Evolutionary conservation across 2,113 vertebrate genomes (phyloP).

Genomic region (Daphoenositta chrysoptera): DNA sequence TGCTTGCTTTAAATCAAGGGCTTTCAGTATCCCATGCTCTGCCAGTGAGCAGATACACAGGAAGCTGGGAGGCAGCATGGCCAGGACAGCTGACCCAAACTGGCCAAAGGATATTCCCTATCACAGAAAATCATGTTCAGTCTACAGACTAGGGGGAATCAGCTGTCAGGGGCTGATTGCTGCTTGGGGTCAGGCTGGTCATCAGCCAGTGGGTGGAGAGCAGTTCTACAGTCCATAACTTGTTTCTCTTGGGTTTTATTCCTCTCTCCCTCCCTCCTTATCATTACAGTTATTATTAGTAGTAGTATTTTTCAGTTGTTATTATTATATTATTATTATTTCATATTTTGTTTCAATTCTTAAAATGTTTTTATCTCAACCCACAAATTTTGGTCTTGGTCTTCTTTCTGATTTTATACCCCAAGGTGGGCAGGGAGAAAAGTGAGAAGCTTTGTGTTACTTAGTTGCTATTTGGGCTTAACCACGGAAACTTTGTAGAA

Average conservation of each 20-base stretch:
- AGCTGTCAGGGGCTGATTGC: not conserved
- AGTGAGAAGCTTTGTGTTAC: not conserved
- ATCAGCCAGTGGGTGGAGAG: not conserved
- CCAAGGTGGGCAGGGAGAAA: not conserved
- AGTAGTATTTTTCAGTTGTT: not conserved
- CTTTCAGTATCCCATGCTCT: not conserved
- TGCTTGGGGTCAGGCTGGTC: not conserved
- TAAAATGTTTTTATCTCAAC: not conserved
- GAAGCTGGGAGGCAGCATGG: not conserved
- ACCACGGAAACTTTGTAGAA: not conserved
- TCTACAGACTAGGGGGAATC: not conserved
- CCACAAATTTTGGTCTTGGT: not conserved
- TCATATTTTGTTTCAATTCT: not conserved
- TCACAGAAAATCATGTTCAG: accelerated
- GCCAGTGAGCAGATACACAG: not conserved
- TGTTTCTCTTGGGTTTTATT: not conserved
- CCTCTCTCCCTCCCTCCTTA: not conserved
- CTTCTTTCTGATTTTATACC: not conserved
- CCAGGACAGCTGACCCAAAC: not conserved
- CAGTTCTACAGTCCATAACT: not conserved
- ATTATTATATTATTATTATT: too few relatives aligned
- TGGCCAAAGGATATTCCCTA: not conserved
- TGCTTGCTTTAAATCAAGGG: not conserved
- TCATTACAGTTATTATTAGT: not conserved
- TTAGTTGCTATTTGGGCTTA: not conserved